Evolutionary conservation across 2,113 vertebrate species (phyloP), one percentile per base, ranked within the genome.

Genomic region (Nothocercus julius): DNA sequence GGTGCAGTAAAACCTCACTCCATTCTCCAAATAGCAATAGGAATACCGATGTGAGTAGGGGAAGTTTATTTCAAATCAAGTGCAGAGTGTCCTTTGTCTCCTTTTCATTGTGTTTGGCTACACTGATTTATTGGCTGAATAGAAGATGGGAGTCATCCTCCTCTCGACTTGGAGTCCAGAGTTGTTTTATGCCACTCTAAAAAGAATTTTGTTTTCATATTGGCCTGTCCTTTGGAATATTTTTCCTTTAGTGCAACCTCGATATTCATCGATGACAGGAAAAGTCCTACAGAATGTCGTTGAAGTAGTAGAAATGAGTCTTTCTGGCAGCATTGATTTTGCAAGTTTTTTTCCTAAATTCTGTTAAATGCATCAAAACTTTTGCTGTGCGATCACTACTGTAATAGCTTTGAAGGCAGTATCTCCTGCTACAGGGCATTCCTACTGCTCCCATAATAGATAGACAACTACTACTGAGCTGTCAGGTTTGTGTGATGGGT

Each of bases 1-100:
- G 64, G 22, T 91, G 79, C 67, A 88, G 88, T 93, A 93, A 93
- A 94, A 70, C 75, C 64, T 92, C 58, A 40, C 40, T 77, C 63
- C 68, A 54, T 56, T 94, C 54, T 17, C 36, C 21, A 61, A 78
- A 74, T 68, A 81, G 49, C 44, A 53, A 64, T 91, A 92, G 49
- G 64, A 95, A 89, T 93, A 15, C 36, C 49, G 72, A 87, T 73
- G 53, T 67, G 61, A 58, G 70, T 73, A n/a, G 28, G 64, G 53
- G 38, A 11, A 27, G 44, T 68, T 66, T 70, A 76, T 68, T 86
- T 66, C 69, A 80, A 80, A 73, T 63, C 24, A 84, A 93, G 59
- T 56, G 30, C 66, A 16, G 30, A 42, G 13, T 83, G 72, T 83
- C 53, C 82, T 87, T 92, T 91, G 72, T 51, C 83, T 77, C 72